Evolutionary conservation across 2,113 vertebrate species (phyloP).

Genomic region (Callithrix jacchus): DNA sequence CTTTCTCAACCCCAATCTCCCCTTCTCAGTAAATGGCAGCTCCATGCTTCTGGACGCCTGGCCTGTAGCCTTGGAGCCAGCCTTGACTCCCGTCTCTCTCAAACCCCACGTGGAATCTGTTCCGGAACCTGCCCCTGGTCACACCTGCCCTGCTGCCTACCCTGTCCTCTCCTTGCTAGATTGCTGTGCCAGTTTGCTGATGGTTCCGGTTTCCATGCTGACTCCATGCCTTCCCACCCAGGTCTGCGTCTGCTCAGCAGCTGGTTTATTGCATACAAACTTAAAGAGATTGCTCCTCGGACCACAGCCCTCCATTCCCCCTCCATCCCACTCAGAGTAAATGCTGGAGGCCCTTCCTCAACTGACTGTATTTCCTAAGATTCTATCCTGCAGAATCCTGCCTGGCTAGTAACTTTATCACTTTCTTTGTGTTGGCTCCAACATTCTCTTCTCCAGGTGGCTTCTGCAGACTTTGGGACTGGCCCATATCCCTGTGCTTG

Average conservation of each 20-base stretch:
- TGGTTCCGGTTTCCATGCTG: not conserved
- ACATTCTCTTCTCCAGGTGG: not conserved
- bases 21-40: not conserved
- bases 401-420: not conserved
- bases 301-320: not conserved
- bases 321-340: not conserved
- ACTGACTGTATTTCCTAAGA: not conserved
- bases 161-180: fast-evolving
- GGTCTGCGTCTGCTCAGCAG: not conserved
- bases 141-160: not conserved
- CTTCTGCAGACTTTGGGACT: not conserved
- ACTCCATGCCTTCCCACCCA: not conserved
- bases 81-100: not conserved
- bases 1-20: fast-evolving
- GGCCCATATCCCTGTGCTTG: no score
- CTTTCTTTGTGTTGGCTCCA: not conserved
- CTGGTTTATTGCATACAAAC: not conserved
- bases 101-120: not conserved
- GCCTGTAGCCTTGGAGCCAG: fast-evolving
- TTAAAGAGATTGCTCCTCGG: not conserved
- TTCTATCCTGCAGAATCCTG: not conserved
- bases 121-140: not conserved
- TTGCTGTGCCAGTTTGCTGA: no score
- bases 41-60: not conserved
- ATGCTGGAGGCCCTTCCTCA: not conserved